These are phyloP conservation scores for Epinotia demarniana DNA, from an alignment of 2,888 invertebrate genomes.

Conservation along the genomic window DNA sequence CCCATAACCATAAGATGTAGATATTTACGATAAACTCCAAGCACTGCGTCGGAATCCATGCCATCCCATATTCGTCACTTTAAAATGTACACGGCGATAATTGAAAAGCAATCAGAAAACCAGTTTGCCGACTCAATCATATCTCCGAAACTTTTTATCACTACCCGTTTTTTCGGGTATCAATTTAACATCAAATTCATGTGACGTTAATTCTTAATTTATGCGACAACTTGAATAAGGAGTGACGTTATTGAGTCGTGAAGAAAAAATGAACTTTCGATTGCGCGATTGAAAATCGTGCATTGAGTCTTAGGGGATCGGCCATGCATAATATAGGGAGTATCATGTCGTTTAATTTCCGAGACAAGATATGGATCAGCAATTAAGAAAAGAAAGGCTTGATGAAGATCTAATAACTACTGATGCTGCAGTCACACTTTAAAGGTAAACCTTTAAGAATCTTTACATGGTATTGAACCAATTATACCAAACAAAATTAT, in stretches of 20 bases:
- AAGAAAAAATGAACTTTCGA: conserved; percentile 24
- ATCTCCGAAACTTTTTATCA: conserved; percentile 14
- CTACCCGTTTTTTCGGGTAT: conserved; percentile 31
- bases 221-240: conserved; percentile 25
- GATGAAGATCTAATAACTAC: background rate
- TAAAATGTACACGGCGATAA: conserved; percentile 50
- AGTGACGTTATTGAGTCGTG: conserved; percentile 29
- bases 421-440: too few species aligned
- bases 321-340: background rate
- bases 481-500: background rate
- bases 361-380: background rate
- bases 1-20: conserved; percentile 5
- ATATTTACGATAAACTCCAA: conserved; percentile 16
- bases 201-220: conserved; percentile 25
- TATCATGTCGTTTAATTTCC: background rate
- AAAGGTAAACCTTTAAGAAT: too few species aligned
- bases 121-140: conserved; percentile 35
- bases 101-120: conserved; percentile 52
- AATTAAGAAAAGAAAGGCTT: background rate
- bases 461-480: background rate
- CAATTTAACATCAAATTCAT: conserved; percentile 31
- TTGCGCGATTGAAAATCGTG: conserved; percentile 19
- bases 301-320: background rate
- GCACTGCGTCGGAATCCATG: conserved; percentile 5
- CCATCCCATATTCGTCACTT: conserved; percentile 48